Base-by-base conservation (phyloP, 2,888 invertebrate species). In the Rhagonycha lutea region DNA sequence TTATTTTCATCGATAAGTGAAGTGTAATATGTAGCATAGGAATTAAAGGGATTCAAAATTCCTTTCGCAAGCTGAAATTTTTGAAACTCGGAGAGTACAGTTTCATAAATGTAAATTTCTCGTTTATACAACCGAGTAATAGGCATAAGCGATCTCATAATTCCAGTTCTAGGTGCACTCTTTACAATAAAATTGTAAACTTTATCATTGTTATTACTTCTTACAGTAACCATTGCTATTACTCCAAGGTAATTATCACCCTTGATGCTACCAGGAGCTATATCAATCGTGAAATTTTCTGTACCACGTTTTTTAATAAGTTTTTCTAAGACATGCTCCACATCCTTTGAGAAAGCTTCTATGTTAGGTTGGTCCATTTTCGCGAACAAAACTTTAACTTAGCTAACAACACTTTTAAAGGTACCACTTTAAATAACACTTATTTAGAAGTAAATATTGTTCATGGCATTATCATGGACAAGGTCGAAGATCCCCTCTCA, bases 241-340 rank as follows among this genome's bases (percentile, higher is more conserved):
- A 82, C 75, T 9, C 84, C 84, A 32, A 84, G 68, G 75, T 82
- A 84, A 73, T 85, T 85, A 70, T 84, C 84, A 4, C 84, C 84
- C 65, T 78, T 79, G n/a, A 77, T 62, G 9, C 80, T 80, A 5
- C 83, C 84, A 1, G 70, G 29, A 11, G 69, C 47, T 4, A 75
- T 69, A 12, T 70, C 60, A 10, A 75, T 29, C 3, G 14, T 29
- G 23, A 12, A 68, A 14, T 69, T 63, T 47, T 23, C n/a, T 12
- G 29, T 3, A 68, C 68, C 28, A 28, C n/a, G 12, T 12, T 9
- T 32, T 14, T 68, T 14, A 28, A 68, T 18, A 29, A 29, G 9
- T 8, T 68, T 68, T 68, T 29, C 14, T 32, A 68, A 9, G 0
- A 68, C 7, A 3, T 3, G 29, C 10, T 14, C 14, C 3, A 14